phyloP scores from a whole-genome alignment of 2,113 vertebrate genomes.

The Nothobranchius kuhntae region DNA sequence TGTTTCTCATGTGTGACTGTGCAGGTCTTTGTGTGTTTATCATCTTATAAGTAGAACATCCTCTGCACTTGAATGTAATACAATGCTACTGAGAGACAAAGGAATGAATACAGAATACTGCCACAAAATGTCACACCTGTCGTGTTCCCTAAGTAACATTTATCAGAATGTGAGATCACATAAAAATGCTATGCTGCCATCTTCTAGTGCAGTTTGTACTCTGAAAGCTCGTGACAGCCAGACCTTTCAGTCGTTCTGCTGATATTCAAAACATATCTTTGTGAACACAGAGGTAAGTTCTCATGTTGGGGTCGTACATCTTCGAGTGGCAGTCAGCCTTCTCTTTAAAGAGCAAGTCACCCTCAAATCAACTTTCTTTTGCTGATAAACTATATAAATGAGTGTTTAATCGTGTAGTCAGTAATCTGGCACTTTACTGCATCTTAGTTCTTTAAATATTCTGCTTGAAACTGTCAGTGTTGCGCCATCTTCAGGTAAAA shows the following conservation, averaged over 20 bases:
- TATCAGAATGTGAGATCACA: conserved; percentile 58
- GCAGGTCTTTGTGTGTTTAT: conserved; percentile 45
- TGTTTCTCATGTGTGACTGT: conserved; percentile 7
- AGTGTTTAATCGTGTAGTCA: too few relatives aligned
- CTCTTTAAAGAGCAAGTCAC: too few relatives aligned
- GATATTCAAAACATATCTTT: conserved; percentile 46
- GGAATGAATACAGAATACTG: conserved; percentile 19
- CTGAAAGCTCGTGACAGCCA: conserved; percentile 56
- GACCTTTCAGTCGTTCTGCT: conserved; percentile 64
- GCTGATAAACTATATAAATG: too few relatives aligned
- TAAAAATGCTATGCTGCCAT: conserved; percentile 55
- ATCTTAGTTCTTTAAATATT: too few relatives aligned
- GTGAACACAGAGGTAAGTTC: background rate
- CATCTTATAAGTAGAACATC: conserved; percentile 19
- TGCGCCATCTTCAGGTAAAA: too few relatives aligned
- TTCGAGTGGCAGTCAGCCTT: background rate
- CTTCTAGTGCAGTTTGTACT: conserved; percentile 48
- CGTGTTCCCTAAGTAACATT: conserved; percentile 68
- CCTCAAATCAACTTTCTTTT: too few relatives aligned
- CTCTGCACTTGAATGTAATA: background rate
- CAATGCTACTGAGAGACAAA: conserved; percentile 13
- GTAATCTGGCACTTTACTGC: too few relatives aligned
- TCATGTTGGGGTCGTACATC: conserved; percentile 31
- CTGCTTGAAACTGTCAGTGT: too few relatives aligned
- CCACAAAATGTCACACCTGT: conserved; percentile 66